phyloP scores from a whole-genome alignment of 2,888 invertebrate genomes.

The Xanthia icteritia region DNA sequence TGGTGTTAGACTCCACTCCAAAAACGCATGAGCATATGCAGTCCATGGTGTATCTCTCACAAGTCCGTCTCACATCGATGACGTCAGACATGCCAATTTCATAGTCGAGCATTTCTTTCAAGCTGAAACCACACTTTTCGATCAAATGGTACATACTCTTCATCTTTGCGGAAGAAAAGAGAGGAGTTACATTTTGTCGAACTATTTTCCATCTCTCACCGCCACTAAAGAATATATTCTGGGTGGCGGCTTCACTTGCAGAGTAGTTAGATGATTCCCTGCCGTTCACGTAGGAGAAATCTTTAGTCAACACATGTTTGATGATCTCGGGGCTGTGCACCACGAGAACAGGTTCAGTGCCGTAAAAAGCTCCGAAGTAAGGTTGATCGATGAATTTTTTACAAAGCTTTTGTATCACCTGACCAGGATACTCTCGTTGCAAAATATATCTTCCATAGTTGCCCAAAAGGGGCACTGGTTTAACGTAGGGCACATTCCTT shows the following conservation, averaged over 20 bases:
- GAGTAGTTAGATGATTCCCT: too few species aligned
- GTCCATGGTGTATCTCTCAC: slow-evolving; percentile 76
- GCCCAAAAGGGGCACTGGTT: slow-evolving; percentile 73
- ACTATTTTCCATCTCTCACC: slow-evolving; percentile 76
- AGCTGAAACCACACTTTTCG: slow-evolving; percentile 63
- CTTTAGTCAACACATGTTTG: too few species aligned
- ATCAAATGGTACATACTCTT: slow-evolving; percentile 79
- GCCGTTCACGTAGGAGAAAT: too few species aligned
- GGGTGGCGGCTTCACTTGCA: too few species aligned
- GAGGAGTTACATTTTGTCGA: slow-evolving; percentile 76
- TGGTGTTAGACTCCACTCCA: slow-evolving; percentile 62
- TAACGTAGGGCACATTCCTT: slow-evolving; percentile 69
- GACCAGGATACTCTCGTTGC: too few species aligned
- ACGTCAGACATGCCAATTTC: slow-evolving; percentile 42
- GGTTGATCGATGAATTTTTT: too few species aligned
- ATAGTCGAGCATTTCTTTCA: slow-evolving; percentile 71
- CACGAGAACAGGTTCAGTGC: too few species aligned
- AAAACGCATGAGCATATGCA: slow-evolving; percentile 70
- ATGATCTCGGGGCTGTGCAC: too few species aligned
- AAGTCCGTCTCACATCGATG: slow-evolving; percentile 63
- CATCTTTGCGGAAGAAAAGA: slow-evolving; percentile 79
- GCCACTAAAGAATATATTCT: too few species aligned
- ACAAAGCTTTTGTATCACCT: too few species aligned
- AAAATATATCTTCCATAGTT: slow-evolving; percentile 53
- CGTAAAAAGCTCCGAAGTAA: too few species aligned